Base-by-base conservation (phyloP, 2,797 vertebrate genomes). In the Tangara arthus region DNA sequence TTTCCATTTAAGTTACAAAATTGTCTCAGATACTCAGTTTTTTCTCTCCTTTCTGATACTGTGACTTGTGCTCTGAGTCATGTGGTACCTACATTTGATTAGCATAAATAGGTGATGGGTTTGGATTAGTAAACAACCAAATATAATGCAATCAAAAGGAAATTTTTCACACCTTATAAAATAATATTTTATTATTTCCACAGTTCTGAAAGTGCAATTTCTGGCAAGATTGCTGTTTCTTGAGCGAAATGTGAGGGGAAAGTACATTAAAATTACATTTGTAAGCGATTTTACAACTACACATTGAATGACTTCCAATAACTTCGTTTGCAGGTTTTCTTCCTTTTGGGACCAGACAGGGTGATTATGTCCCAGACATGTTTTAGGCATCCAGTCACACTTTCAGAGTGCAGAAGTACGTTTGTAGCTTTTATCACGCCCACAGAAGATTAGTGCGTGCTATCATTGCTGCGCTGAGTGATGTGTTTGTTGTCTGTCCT, bases 41-140 rank as follows among this genome's bases (percentile, higher is more conserved):
- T 81, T n/a, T 94, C 70, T 89, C 71, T 84, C 34, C 59, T 60
- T 71, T 81, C 84, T 85, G 35, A 3, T 83, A 14, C 9, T 2
- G 2, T 95, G 91, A 91, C 49, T 95, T 56, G 76, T n/a, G 41
- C 75, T 87, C 47, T 52, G 79, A 95, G 64, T 89, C 82, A 75
- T 39, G 41, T 17, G 1, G 73, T 79, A 44, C 72, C 75, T 71
- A 21, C 26, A 0, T 90, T 82, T 50, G 66, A 77, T 93, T 80
- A 91, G 53, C 30, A 12, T 56, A 83, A 87, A 64, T 89, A 82
- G 14, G 2, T 56, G 69, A 81, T 82, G 71, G 85, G 22, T 68
- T 76, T 82, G 69, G 63, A 49, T 84, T 78, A 60, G 72, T 77
- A 18, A 68, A 41, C 35, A 79, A 64, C 23, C 52, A 85, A 57